Conservation (phyloP, 2,113 vertebrate species). For the Chauna torquata region DNA sequence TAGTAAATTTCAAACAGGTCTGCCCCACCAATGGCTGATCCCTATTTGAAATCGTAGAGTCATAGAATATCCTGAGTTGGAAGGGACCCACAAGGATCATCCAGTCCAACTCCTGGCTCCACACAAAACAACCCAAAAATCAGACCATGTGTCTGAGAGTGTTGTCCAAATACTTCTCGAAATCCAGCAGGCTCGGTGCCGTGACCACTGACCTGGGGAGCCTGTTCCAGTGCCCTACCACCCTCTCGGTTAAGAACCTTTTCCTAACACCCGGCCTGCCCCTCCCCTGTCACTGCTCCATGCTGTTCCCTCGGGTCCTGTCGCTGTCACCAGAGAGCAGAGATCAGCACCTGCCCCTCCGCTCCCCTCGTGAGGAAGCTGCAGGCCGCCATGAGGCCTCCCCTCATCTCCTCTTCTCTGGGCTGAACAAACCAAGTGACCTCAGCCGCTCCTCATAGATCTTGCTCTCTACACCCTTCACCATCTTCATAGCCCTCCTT, state of each 20-base stretch:
- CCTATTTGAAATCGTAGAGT: neutral
- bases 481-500: neutral
- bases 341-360: neutral
- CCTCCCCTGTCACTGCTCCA: neutral
- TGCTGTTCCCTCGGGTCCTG: neutral
- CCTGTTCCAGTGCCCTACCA: neutral
- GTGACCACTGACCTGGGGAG: neutral
- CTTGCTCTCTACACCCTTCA: neutral
- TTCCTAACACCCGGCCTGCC: neutral
- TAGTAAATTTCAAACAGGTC: constrained; percentile 36
- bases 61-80: neutral
- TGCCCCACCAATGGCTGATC: neutral
- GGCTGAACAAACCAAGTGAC: neutral
- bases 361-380: neutral
- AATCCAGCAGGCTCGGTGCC: neutral
- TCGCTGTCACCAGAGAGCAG: neutral
- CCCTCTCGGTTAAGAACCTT: neutral
- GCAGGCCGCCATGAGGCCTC: neutral
- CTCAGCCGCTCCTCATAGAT: neutral
- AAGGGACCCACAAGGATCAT: neutral
- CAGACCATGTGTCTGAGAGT: neutral
- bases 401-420: neutral
- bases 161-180: neutral
- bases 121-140: neutral
- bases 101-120: neutral